Conservation (phyloP, 2,113 vertebrate species). For the Rhineura floridana region DNA sequence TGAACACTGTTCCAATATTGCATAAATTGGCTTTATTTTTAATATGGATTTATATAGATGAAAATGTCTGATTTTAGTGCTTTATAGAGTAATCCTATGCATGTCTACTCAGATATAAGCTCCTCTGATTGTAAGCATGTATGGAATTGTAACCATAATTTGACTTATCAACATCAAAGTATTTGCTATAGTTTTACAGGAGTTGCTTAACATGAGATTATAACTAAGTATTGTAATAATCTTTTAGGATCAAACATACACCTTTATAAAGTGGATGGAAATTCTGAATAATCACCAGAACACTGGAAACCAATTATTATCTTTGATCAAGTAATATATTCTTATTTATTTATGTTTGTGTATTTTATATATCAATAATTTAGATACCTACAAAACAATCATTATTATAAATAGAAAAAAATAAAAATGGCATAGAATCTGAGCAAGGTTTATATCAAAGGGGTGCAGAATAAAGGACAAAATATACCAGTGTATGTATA, state of each 20-base stretch:
- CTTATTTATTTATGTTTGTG: neutral
- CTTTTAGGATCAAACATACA: neutral
- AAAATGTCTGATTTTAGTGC: neutral
- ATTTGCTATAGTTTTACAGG: neutral
- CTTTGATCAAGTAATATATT: neutral
- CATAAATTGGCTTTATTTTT: neutral
- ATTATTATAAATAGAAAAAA: too few relatives aligned
- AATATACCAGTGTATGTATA: too few relatives aligned
- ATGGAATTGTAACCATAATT: too few relatives aligned
- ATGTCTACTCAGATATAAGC: too few relatives aligned
- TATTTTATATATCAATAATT: too few relatives aligned
- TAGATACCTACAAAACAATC: too few relatives aligned
- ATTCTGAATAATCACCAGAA: slow-evolving; percentile 2
- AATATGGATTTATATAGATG: neutral
- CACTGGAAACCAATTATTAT: neutral
- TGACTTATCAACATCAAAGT: neutral
- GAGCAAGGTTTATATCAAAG: too few relatives aligned
- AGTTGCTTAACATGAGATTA: slow-evolving; percentile 35
- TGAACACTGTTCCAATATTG: too few relatives aligned
- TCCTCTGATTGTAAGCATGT: too few relatives aligned
- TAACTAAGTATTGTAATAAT: slow-evolving; percentile 22
- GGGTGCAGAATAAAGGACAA: too few relatives aligned
- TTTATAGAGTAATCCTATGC: too few relatives aligned
- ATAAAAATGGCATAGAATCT: too few relatives aligned
- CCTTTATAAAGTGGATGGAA: neutral